Conservation (phyloP, 2,797 vertebrate species). For the Emys orbicularis region DNA sequence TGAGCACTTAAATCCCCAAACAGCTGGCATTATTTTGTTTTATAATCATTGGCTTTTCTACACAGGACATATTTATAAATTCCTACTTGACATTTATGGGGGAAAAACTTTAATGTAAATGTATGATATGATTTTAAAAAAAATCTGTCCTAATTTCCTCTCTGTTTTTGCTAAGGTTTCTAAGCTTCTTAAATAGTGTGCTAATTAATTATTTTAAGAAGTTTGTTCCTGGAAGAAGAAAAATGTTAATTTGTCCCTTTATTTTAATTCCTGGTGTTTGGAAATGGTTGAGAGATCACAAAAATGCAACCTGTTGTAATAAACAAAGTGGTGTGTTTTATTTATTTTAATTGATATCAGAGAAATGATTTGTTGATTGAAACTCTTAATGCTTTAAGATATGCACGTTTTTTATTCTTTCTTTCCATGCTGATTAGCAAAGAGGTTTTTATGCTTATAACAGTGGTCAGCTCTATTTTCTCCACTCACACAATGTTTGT, state of each 20-base stretch:
- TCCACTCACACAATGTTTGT: slow-evolving; percentile 30
- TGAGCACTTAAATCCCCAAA: slow-evolving; percentile 77
- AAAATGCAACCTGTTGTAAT: slow-evolving; percentile 87
- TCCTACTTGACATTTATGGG: slow-evolving; percentile 75
- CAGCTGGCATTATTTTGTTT: slow-evolving; percentile 78
- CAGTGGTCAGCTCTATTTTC: slow-evolving; percentile 30
- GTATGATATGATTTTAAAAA: slow-evolving; percentile 38
- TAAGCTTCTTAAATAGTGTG: slow-evolving; percentile 71
- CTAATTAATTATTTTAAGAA: slow-evolving; percentile 72
- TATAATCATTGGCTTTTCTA: slow-evolving; percentile 75
- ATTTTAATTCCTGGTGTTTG: slow-evolving; percentile 82
- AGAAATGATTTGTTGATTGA: slow-evolving; percentile 58
- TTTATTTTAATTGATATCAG: slow-evolving; percentile 77
- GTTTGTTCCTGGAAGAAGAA: slow-evolving; percentile 75
- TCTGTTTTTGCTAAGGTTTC: slow-evolving; percentile 57
- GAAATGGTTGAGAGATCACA: slow-evolving; percentile 82
- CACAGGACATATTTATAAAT: slow-evolving; percentile 68
- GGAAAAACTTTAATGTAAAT: slow-evolving; percentile 73
- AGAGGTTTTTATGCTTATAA: not conserved
- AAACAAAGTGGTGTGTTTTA: slow-evolving; percentile 65
- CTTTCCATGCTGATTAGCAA: slow-evolving; percentile 52
- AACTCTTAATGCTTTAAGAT: not conserved
- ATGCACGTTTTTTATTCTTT: not conserved
- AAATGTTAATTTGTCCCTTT: slow-evolving; percentile 76
- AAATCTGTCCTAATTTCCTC: slow-evolving; percentile 33